Conservation (phyloP, 2,797 vertebrate genomes). For the Choloepus didactylus region DNA sequence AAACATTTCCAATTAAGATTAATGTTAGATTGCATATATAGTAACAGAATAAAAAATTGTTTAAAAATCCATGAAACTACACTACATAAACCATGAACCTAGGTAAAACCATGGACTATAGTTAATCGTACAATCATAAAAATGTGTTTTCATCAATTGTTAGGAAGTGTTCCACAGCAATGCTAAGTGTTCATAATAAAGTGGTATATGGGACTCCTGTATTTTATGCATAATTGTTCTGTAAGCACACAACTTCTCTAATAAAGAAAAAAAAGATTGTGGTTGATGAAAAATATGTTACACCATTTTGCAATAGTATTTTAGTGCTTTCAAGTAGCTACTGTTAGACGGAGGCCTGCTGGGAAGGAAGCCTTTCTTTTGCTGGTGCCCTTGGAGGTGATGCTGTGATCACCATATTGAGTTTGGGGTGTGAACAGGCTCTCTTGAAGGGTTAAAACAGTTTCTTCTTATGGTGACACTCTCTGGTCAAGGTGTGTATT, state of each 20-base stretch:
- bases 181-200: no score
- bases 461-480: neutral
- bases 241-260: no score
- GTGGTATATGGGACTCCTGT: no score
- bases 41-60: no score
- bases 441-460: neutral
- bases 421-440: neutral
- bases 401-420: rapidly evolving
- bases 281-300: neutral
- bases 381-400: neutral
- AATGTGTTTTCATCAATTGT: no score
- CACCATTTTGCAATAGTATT: neutral
- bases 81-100: no score
- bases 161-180: no score
- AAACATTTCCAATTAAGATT: constrained; percentile 63
- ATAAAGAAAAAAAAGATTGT: neutral
- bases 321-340: neutral
- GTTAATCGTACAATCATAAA: no score
- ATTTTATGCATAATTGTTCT: no score
- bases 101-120: no score
- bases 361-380: neutral
- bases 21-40: neutral
- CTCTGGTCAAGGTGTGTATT: neutral
- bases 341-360: neutral
- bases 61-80: no score